These are phyloP conservation scores for Gadopsis bispinosus DNA, from an alignment of 2,797 vertebrate genomes.

Conservation along the genomic window DNA sequence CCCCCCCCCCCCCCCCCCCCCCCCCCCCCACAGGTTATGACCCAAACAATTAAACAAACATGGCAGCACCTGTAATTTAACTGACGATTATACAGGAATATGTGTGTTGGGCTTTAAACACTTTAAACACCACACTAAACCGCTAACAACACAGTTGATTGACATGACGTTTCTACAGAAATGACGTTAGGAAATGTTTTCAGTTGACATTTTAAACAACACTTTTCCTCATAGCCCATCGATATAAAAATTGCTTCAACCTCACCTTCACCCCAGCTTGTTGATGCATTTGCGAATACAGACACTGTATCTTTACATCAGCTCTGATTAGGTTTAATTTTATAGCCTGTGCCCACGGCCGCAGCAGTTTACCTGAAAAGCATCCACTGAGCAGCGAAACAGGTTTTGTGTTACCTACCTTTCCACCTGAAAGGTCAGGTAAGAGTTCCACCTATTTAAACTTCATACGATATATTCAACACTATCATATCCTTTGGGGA, in stretches of 20 bases:
- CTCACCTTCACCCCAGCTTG: neutral
- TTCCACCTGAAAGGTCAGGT: neutral
- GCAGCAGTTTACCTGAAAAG: neutral
- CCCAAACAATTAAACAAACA: neutral
- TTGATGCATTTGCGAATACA: neutral
- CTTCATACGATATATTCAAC: neutral
- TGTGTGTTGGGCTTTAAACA: no score
- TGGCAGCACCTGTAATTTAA: neutral
- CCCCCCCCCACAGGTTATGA: constrained; percentile 5
- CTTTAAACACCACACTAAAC: no score
- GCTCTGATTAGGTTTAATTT: neutral
- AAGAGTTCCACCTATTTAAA: neutral
- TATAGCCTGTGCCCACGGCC: neutral
- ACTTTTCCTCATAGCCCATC: neutral
- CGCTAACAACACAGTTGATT: neutral
- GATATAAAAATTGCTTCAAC: neutral
- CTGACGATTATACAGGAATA: neutral
- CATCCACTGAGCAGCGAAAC: neutral
- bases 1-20: no score
- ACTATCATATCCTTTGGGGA: neutral
- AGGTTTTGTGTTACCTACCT: neutral
- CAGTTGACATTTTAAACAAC: neutral
- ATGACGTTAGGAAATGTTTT: neutral
- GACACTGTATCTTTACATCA: neutral
- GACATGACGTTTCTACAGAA: neutral